Evolutionary conservation across 2,113 vertebrate species (phyloP).

Genomic region (Tyrannus savana): DNA sequence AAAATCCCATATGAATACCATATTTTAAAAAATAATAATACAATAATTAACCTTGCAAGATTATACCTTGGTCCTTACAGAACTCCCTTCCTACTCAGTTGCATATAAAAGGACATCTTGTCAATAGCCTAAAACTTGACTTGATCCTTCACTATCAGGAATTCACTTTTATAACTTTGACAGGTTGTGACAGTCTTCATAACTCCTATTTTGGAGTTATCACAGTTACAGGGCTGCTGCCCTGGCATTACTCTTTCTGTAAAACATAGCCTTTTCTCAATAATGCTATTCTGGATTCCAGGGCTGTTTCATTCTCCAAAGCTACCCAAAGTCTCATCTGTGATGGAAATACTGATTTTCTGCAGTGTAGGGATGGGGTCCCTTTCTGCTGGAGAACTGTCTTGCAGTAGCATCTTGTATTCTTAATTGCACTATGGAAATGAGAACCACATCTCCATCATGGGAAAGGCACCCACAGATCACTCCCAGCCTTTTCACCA

Average conservation of each 20-base stretch:
- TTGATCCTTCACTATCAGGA: background rate
- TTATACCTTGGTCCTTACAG: background rate
- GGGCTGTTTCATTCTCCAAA: background rate
- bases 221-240: background rate
- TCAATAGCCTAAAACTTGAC: background rate
- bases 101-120: background rate
- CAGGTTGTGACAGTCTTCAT: background rate
- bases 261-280: background rate
- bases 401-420: background rate
- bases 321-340: background rate
- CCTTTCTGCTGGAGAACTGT: background rate
- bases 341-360: background rate
- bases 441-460: background rate
- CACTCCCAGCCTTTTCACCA: background rate
- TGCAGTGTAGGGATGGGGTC: background rate
- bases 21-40: background rate
- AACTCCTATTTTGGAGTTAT: background rate
- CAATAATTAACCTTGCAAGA: background rate
- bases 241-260: background rate
- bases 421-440: background rate
- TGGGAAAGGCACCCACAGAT: background rate
- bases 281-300: background rate
- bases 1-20: rapidly evolving
- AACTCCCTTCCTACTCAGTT: background rate
- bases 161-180: background rate